Evolutionary conservation across 2,888 invertebrate genomes (phyloP).

Genomic region (Cephus sareptanus): DNA sequence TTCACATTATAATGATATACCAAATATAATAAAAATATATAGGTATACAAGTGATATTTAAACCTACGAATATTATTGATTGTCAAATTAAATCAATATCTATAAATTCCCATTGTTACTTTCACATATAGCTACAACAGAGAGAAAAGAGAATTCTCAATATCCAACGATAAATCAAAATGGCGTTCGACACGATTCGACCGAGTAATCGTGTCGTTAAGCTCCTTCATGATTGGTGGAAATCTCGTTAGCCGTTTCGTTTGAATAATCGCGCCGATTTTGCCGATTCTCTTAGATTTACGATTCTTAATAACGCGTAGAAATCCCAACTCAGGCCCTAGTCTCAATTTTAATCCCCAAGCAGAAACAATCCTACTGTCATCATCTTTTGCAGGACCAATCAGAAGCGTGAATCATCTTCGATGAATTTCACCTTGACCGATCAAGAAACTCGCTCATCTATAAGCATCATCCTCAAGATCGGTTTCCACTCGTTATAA

Average conservation of each 20-base stretch:
- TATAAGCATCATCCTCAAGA: conserved; percentile 31
- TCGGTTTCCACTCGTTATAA: conserved; percentile 54
- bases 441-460: not conserved
- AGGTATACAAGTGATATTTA: not conserved
- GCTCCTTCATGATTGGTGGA: conserved; percentile 50
- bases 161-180: not conserved
- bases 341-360: not conserved
- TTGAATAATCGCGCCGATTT: conserved; percentile 60
- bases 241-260: conserved; percentile 63
- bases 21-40: no score
- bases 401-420: conserved; percentile 19
- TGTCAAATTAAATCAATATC: not conserved
- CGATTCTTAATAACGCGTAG: conserved; percentile 57
- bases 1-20: not conserved
- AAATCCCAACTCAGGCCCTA: conserved; percentile 27
- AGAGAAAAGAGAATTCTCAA: not conserved
- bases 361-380: not conserved
- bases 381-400: not conserved
- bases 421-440: conserved; percentile 22
- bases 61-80: not conserved
- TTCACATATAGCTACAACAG: not conserved
- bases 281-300: conserved; percentile 41
- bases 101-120: not conserved
- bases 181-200: not conserved
- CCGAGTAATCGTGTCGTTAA: not conserved